phyloP scores from a whole-genome alignment of 2,888 invertebrate genomes.

The Archips xylosteana region DNA sequence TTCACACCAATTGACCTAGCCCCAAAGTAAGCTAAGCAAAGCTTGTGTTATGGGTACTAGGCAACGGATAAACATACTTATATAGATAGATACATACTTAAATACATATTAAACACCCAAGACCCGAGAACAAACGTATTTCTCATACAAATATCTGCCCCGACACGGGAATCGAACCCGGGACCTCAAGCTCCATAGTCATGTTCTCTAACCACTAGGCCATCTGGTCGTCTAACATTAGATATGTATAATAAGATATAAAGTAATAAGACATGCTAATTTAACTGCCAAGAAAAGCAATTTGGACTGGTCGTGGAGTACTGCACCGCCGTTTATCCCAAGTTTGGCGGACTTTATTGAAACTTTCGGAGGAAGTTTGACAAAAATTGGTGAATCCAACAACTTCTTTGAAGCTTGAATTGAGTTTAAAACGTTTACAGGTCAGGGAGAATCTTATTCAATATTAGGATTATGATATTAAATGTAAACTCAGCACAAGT shows the following conservation, averaged over 20 bases:
- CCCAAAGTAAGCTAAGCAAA: too few species aligned
- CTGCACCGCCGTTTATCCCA: slow-evolving; percentile 31
- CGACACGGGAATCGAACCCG: too few species aligned
- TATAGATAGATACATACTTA: too few species aligned
- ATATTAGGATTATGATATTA: not conserved
- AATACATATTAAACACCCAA: too few species aligned
- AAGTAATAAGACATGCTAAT: slow-evolving; percentile 27
- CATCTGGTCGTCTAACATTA: too few species aligned
- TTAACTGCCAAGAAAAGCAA: slow-evolving; percentile 34
- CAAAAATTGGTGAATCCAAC: slow-evolving; percentile 34
- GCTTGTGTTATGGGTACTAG: too few species aligned
- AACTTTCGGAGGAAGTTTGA: slow-evolving; percentile 36
- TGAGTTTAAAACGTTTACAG: slow-evolving; percentile 29
- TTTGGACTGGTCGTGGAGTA: slow-evolving; percentile 35
- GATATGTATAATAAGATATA: not conserved
- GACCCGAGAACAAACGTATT: too few species aligned
- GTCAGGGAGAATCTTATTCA: slow-evolving; percentile 18
- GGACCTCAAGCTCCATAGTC: too few species aligned
- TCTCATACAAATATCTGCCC: too few species aligned
- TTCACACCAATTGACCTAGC: too few species aligned
- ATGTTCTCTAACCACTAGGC: too few species aligned
- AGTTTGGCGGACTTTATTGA: slow-evolving; percentile 30
- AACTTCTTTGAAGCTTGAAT: slow-evolving; percentile 32
- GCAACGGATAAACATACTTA: too few species aligned
- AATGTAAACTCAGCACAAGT: not conserved